These are phyloP conservation scores for Danaus chrysippus DNA, from an alignment of 2,888 invertebrate species.

Conservation along the genomic window DNA sequence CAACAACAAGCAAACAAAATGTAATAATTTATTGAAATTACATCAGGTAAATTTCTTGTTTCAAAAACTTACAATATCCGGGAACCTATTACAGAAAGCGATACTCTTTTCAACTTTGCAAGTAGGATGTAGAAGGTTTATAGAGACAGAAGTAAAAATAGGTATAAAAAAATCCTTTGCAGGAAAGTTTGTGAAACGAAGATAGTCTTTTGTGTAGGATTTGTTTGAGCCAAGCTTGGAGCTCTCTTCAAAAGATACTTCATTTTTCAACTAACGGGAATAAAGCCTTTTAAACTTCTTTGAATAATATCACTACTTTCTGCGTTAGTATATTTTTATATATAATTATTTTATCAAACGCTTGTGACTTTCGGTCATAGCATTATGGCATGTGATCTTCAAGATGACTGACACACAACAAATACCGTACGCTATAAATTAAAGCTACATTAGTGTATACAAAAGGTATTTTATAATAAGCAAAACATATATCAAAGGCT, in stretches of 20 bases:
- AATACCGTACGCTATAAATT: slow-evolving; percentile 2
- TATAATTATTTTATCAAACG: too few species aligned
- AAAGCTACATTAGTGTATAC: background rate
- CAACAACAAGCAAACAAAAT: too few species aligned
- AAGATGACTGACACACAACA: background rate
- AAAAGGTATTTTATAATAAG: slow-evolving; percentile 14
- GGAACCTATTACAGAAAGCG: too few species aligned
- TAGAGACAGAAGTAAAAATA: background rate
- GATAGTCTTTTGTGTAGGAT: slow-evolving; percentile 1
- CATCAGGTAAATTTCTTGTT: too few species aligned
- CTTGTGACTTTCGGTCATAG: background rate
- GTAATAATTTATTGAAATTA: too few species aligned
- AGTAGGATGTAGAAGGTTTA: background rate
- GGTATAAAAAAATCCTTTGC: background rate
- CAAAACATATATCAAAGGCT: slow-evolving; percentile 20
- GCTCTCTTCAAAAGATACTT: slow-evolving; percentile 1
- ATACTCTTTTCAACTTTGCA: too few species aligned
- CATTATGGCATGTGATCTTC: background rate
- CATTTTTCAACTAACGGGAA: background rate
- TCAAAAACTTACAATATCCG: too few species aligned
- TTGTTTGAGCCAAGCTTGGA: slow-evolving; percentile 2
- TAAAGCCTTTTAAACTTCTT: background rate
- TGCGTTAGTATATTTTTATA: background rate
- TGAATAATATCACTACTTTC: background rate
- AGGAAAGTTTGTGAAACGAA: background rate